Evolutionary conservation across 2,113 vertebrate genomes (phyloP).

Genomic region (Crotalus horridus): DNA sequence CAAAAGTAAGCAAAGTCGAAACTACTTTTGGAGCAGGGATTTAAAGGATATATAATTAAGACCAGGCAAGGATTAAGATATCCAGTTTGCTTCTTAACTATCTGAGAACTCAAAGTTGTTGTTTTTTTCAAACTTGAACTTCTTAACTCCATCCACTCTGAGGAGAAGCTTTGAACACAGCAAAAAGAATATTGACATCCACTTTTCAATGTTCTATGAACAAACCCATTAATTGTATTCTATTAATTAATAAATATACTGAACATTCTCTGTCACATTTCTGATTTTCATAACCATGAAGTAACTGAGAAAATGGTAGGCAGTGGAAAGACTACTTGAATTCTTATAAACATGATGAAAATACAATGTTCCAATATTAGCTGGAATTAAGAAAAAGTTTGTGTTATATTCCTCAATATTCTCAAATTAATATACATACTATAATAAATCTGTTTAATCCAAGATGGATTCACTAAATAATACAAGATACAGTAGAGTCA

Average conservation of each 20-base stretch:
- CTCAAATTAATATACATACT: constrained; percentile 37
- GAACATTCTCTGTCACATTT: not conserved
- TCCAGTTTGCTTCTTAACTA: not conserved
- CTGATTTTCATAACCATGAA: not conserved
- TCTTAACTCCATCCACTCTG: not conserved
- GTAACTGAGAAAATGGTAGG: not conserved
- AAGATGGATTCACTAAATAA: constrained; percentile 15
- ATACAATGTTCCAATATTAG: constrained; percentile 21
- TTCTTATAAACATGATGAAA: not conserved
- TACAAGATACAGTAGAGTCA: constrained; percentile 12
- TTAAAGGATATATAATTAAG: not conserved
- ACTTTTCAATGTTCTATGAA: not conserved
- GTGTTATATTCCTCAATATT: constrained; percentile 24
- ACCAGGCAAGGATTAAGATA: not conserved
- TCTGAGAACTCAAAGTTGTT: not conserved
- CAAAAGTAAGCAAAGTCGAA: not conserved
- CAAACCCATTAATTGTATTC: not conserved
- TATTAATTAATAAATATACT: not conserved
- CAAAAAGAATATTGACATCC: not conserved
- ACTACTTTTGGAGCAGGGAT: not conserved
- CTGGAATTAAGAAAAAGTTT: constrained; percentile 24
- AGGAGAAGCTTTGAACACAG: not conserved
- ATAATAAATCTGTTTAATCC: constrained; percentile 30
- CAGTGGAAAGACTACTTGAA: constrained; percentile 5
- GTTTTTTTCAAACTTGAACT: not conserved